These are phyloP conservation scores for Grammomys surdaster DNA, from an alignment of 2,113 vertebrate species.

Conservation along the genomic window DNA sequence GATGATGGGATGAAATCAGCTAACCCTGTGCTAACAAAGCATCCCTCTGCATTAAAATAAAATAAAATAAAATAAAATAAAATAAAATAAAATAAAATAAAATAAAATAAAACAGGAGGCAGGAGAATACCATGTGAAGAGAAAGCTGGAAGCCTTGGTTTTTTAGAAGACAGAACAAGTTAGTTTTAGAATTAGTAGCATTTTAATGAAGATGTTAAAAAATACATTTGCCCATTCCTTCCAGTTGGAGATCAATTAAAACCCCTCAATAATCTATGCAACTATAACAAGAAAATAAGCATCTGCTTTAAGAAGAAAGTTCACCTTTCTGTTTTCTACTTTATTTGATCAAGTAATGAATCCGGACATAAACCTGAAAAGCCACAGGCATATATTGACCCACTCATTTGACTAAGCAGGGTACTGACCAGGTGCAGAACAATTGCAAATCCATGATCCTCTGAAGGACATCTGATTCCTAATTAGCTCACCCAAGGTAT, in stretches of 20 bases:
- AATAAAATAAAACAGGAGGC: too few species aligned
- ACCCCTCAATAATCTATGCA: not conserved
- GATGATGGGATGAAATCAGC: too few species aligned
- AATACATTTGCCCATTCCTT: not conserved
- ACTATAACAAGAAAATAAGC: not conserved
- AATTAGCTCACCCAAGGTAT: not conserved
- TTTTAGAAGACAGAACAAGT: not conserved
- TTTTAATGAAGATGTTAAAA: not conserved
- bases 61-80: too few species aligned
- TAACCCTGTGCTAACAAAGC: not conserved
- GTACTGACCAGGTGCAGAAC: not conserved
- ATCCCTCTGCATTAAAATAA: not conserved
- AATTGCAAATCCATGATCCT: not conserved
- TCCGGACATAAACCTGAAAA: not conserved
- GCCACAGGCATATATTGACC: not conserved
- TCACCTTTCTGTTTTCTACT: slow-evolving; percentile 21
- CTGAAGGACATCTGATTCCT: not conserved
- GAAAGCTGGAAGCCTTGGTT: not conserved
- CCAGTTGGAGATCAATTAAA: not conserved
- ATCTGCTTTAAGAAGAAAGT: not conserved
- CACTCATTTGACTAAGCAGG: not conserved
- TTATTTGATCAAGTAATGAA: not conserved
- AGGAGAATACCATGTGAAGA: not conserved
- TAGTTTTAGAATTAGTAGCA: not conserved
- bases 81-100: too few species aligned